Percentiles rank a stretch among this genome's conserved stretches.
phyloP scores from a whole-genome alignment of 1,140 invertebrate species.

The Drusus annulatus region DNA sequence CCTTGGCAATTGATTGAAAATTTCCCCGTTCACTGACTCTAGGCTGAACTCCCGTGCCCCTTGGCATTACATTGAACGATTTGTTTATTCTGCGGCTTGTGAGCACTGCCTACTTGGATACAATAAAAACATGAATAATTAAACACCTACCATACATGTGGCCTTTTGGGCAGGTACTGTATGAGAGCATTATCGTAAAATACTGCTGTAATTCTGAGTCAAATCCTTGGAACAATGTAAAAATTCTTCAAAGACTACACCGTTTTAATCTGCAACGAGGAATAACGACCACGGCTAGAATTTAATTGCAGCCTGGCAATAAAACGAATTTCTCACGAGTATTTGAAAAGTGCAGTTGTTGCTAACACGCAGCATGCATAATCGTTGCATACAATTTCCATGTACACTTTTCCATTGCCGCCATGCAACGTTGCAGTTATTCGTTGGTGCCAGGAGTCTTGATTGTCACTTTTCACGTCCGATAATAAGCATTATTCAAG shows the following conservation, averaged over 20 bases:
- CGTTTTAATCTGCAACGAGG: too few relatives aligned
- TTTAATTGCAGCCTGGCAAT: too few relatives aligned
- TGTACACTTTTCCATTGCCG: conserved; percentile 9
- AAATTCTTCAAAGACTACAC: too few relatives aligned
- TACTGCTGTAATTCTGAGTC: too few relatives aligned
- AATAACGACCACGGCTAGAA: too few relatives aligned
- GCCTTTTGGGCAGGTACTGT: neutral
- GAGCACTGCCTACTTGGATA: neutral
- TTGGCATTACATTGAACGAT: neutral
- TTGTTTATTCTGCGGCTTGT: neutral
- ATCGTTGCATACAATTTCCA: conserved; percentile 18
- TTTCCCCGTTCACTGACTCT: conserved; percentile 1
- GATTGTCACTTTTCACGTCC: conserved; percentile 29
- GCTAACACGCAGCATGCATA: too few relatives aligned
- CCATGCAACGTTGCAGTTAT: conserved; percentile 9
- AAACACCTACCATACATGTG: neutral
- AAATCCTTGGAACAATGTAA: too few relatives aligned
- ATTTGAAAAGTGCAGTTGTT: too few relatives aligned
- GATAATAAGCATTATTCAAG: neutral
- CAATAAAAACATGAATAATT: neutral
- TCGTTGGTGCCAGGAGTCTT: conserved; percentile 4
- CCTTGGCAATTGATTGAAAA: neutral
- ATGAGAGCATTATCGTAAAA: neutral
- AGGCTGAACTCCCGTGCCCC: neutral
- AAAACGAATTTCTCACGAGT: too few relatives aligned